Conservation (phyloP, 2,888 invertebrate species). For the Omphaloscelis lunosa region DNA sequence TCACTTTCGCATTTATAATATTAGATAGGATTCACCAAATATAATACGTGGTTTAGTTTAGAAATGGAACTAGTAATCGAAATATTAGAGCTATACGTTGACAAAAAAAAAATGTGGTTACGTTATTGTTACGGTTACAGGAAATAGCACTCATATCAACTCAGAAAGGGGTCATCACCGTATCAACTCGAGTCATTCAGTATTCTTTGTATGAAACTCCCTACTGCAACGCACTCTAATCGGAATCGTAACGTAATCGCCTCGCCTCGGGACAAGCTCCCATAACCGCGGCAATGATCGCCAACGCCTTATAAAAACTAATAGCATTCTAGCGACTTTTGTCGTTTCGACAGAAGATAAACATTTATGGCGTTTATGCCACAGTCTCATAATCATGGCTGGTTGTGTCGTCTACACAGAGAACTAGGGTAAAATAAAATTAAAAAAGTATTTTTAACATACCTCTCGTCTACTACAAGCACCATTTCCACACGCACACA, state of each 20-base stretch:
- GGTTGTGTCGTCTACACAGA: neutral
- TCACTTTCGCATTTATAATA: too few relatives aligned
- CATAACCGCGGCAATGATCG: too few relatives aligned
- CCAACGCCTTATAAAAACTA: conserved; percentile 11
- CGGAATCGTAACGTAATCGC: too few relatives aligned
- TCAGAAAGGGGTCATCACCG: too few relatives aligned
- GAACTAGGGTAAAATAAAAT: too few relatives aligned
- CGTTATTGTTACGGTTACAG: neutral
- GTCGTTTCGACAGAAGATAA: neutral
- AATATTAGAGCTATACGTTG: neutral
- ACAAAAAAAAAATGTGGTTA: neutral
- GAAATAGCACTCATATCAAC: too few relatives aligned
- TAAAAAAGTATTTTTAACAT: neutral
- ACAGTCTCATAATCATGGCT: neutral
- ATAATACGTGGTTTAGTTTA: neutral
- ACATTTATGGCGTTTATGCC: neutral
- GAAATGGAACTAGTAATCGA: neutral
- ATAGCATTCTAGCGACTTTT: neutral
- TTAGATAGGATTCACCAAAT: too few relatives aligned
- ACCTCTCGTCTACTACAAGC: conserved; percentile 84
- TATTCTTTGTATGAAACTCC: too few relatives aligned
- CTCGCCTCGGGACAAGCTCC: too few relatives aligned
- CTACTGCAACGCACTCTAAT: too few relatives aligned
- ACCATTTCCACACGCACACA: conserved; percentile 94
- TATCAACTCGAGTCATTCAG: too few relatives aligned